phyloP scores from a whole-genome alignment of 2,113 vertebrate species.

The Myodes glareolus region DNA sequence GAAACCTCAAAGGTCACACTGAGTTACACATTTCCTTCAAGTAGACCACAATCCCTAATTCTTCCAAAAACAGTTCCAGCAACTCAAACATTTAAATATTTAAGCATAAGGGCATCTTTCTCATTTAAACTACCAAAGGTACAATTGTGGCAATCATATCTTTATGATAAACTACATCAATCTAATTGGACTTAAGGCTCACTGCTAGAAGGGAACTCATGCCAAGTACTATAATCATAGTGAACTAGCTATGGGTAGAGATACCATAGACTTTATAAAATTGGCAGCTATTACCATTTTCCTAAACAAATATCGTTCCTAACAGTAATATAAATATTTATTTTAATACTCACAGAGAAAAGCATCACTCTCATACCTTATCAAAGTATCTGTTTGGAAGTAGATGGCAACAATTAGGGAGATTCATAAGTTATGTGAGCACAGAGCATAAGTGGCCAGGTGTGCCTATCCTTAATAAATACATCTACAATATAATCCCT shows the following conservation, averaged over 20 bases:
- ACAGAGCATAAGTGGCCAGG: not conserved
- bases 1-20: not conserved
- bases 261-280: not conserved
- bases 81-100: not conserved
- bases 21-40: not conserved
- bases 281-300: not conserved
- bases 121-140: not conserved
- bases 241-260: not conserved
- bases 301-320: not conserved
- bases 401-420: not conserved
- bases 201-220: not conserved
- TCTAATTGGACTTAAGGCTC: not conserved
- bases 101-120: not conserved
- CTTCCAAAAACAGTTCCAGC: not conserved
- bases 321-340: not conserved
- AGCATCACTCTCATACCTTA: not conserved
- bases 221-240: not conserved
- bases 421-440: not conserved
- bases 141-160: not conserved
- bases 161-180: not conserved
- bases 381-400: not conserved
- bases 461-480: not conserved
- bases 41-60: not conserved
- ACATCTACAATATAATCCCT: not conserved
- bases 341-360: not conserved